phyloP scores from a whole-genome alignment of 2,888 invertebrate genomes.

The Megaustenia siamemsis region DNA sequence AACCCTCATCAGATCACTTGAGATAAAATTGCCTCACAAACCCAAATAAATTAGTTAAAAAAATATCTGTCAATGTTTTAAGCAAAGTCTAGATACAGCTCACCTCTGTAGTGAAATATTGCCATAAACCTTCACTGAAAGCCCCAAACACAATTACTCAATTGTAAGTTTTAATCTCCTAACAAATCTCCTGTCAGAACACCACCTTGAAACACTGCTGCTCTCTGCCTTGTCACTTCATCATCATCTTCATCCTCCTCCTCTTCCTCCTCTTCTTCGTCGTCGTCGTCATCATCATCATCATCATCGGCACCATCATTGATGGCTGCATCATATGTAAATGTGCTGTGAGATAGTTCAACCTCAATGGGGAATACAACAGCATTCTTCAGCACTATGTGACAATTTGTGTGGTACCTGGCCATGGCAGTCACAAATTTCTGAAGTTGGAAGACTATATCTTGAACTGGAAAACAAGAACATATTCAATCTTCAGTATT shows the following conservation, averaged over 20 bases:
- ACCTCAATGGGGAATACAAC: conserved; percentile 96
- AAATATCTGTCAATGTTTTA: too few relatives aligned
- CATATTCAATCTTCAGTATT: too few relatives aligned
- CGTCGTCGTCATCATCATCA: conserved; percentile 77
- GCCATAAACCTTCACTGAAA: too few relatives aligned
- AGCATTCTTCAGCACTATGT: conserved; percentile 87
- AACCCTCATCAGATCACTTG: too few relatives aligned
- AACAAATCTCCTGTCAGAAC: conserved; percentile 61
- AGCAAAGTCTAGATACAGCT: too few relatives aligned
- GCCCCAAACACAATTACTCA: not conserved
- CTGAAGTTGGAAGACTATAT: conserved; percentile 88
- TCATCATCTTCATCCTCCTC: conserved; percentile 57
- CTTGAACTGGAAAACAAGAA: conserved; percentile 90
- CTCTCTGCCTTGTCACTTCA: conserved; percentile 57
- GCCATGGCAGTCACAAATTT: conserved; percentile 92
- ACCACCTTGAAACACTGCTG: conserved; percentile 53
- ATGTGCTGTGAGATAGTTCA: conserved; percentile 93
- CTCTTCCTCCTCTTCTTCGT: conserved; percentile 64
- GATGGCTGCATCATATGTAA: conserved; percentile 86
- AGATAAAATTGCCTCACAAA: too few relatives aligned
- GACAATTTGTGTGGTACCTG: conserved; percentile 87
- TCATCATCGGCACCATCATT: conserved; percentile 78
- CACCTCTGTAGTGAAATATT: too few relatives aligned
- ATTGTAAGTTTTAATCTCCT: not conserved
- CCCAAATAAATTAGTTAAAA: too few relatives aligned